These are phyloP conservation scores for Drosophila teissieri DNA, from an alignment of 1,140 invertebrate genomes.

Conservation along the genomic window DNA sequence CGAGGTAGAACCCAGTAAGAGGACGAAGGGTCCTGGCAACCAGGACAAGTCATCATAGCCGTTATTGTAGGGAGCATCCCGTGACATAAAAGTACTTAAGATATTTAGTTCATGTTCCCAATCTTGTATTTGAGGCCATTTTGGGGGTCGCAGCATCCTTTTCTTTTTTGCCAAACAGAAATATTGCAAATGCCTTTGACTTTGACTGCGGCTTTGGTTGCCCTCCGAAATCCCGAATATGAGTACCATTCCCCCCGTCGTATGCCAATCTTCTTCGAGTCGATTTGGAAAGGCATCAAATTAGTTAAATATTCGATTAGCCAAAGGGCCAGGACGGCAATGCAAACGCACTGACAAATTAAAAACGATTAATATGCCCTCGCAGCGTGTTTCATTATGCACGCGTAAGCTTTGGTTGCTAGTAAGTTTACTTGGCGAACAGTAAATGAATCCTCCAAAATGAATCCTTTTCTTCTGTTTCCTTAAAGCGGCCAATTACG, in stretches of 20 bases:
- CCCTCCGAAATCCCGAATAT: background rate
- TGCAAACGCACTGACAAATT: slow-evolving; percentile 52
- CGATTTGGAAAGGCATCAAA: slow-evolving; percentile 68
- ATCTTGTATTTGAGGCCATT: slow-evolving; percentile 75
- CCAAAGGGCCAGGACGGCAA: slow-evolving; percentile 4
- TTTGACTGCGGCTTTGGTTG: slow-evolving; percentile 8
- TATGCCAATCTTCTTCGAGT: slow-evolving; percentile 60
- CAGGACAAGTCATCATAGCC: slow-evolving; percentile 11
- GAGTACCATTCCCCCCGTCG: slow-evolving; percentile 16
- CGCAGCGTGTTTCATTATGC: slow-evolving; percentile 35
- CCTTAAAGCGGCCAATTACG: slow-evolving; percentile 54
- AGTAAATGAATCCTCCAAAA: background rate
- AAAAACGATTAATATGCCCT: slow-evolving; percentile 56
- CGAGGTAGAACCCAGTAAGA: slow-evolving; percentile 17
- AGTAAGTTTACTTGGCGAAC: background rate
- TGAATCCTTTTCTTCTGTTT: slow-evolving; percentile 28
- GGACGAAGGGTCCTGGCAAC: slow-evolving; percentile 46
- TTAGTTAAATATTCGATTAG: slow-evolving; percentile 81
- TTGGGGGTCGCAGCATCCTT: slow-evolving; percentile 23
- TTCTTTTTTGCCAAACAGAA: slow-evolving; percentile 52
- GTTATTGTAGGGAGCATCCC: slow-evolving; percentile 17
- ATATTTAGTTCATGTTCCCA: slow-evolving; percentile 78
- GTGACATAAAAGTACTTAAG: slow-evolving; percentile 72
- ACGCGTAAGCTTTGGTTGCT: background rate
- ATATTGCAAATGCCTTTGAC: slow-evolving; percentile 48